phyloP scores from a whole-genome alignment of 2,113 vertebrate species.

The Chaetorhynchus papuensis region DNA sequence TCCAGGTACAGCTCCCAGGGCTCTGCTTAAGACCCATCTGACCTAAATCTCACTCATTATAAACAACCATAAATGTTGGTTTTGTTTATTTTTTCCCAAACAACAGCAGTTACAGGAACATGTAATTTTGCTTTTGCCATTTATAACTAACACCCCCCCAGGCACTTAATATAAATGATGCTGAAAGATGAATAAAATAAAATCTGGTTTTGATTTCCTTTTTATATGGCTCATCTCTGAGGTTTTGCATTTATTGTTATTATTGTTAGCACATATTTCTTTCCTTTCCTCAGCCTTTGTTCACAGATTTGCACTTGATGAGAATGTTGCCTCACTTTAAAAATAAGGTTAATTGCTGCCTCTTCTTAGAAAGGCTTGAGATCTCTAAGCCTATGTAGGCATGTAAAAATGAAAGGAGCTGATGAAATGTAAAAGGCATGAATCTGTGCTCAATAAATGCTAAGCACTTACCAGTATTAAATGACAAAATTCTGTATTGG shows the following conservation, averaged over 20 bases:
- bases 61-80: neutral
- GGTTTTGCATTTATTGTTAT: neutral
- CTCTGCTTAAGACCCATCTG: neutral
- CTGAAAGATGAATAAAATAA: neutral
- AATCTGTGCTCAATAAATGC: neutral
- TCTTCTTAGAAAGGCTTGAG: neutral
- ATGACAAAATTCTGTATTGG: neutral
- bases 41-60: neutral
- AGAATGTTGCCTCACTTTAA: neutral
- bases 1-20: neutral
- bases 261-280: neutral
- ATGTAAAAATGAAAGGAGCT: neutral
- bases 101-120: neutral
- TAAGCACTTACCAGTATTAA: neutral
- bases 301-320: neutral
- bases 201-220: neutral
- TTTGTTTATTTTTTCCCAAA: neutral
- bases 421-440: neutral
- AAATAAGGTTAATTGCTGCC: neutral
- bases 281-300: neutral
- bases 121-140: neutral
- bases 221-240: neutral
- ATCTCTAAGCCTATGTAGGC: neutral
- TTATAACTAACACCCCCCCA: neutral
- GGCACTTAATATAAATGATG: neutral